Base-by-base conservation (phyloP, 1,140 invertebrate genomes). In the Nixonia krombeini region DNA sequence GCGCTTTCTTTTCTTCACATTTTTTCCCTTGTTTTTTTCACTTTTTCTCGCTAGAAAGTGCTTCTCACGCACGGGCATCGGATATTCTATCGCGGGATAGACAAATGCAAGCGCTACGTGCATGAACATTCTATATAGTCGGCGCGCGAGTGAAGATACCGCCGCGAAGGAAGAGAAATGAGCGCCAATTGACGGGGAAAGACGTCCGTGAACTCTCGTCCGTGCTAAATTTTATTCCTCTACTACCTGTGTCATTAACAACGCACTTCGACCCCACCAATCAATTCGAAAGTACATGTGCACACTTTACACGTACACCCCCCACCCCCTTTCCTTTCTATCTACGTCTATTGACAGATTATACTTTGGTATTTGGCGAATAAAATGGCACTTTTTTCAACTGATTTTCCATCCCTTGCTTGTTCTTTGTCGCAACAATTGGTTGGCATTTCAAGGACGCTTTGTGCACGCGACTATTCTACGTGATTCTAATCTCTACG, bases 121-220 rank as follows among this genome's bases (percentile, higher is more conserved):
- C n/a, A n/a, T n/a, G 47, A 23, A 31, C 35, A 10, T 35, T 37
- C 17, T 44, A 35, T 51, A 40, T 41, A 53, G 41, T 53, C n/a
- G 26, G 26, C n/a, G 42, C 59, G 21, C 47, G 50, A 58, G 51
- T 47, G 26, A 66, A 57, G 49, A 58, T 65, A 46, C 16, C 38
- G 38, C 29, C 29, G 42, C 45, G 49, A 62, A 53, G 28, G 35
- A 58, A 38, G 50, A 57, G 28, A 65, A 65, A 57, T 45, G 64
- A 52, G 55, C 55, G 51, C 50, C 23, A 26, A 56, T 52, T 57
- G 49, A 65, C 62, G 57, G 40, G 42, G 51, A 55, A 35, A 56
- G 56, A 47, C 59, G 61, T 53, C 61, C 57, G 49, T 66, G 56
- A 71, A 66, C 53, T 66, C 58, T 66, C 51, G 55, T 63, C 37